A percentile compares a stretch with the other conserved stretches of the same genome.
Evolutionary conservation across 2,888 invertebrate genomes (phyloP).

Genomic region (Geotrupes spiniger): DNA sequence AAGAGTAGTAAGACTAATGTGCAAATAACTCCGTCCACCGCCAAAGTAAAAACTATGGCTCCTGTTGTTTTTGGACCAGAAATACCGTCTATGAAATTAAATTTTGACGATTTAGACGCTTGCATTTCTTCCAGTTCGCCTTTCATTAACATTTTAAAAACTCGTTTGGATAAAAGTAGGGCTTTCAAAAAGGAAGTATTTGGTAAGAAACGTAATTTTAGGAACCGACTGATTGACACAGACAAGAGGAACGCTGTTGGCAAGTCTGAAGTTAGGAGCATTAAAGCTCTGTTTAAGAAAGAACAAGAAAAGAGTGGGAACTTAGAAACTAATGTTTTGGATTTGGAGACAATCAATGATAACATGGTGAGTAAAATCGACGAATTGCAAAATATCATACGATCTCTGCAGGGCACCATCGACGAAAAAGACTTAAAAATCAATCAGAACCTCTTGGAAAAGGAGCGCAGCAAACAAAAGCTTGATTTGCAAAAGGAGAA

Average conservation of each 20-base stretch:
- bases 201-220: constrained; percentile 60
- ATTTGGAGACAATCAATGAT: constrained; percentile 63
- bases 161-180: constrained; percentile 65
- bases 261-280: constrained; percentile 64
- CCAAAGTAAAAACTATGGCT: constrained; percentile 20
- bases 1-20: constrained; percentile 23
- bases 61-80: constrained; percentile 32
- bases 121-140: constrained; percentile 63
- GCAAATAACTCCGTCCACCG: constrained; percentile 31
- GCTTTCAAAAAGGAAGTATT: constrained; percentile 55
- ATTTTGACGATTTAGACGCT: constrained; percentile 65
- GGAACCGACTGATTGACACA: constrained; percentile 63
- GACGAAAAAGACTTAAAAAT: constrained; percentile 64
- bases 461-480: constrained; percentile 65
- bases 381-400: constrained; percentile 55
- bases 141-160: constrained; percentile 55
- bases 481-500: constrained; percentile 72
- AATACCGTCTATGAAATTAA: constrained; percentile 40
- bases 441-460: constrained; percentile 63
- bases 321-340: constrained; percentile 64
- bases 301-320: constrained; percentile 65
- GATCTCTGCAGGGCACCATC: constrained; percentile 41
- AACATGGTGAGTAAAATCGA: constrained; percentile 61
- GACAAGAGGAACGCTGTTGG: constrained; percentile 69
- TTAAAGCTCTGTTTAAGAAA: constrained; percentile 64